Evolutionary conservation across 2,797 vertebrate species (phyloP).

Genomic region (Platalea minor): DNA sequence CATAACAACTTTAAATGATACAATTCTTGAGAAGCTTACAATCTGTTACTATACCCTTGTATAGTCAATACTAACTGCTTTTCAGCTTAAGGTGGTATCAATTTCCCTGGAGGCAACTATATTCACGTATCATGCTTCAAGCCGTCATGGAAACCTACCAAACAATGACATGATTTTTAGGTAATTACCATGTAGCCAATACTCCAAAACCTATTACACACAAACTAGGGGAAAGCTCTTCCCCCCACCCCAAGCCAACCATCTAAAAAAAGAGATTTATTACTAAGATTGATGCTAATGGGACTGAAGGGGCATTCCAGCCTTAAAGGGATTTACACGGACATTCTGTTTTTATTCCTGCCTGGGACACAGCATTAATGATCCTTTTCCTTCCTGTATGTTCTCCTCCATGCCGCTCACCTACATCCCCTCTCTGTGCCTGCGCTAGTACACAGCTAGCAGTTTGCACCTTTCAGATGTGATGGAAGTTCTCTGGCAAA

Average conservation of each 20-base stretch:
- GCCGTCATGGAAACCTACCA: neutral
- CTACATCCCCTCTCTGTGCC: neutral
- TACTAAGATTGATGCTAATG: neutral
- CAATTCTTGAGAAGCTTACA: neutral
- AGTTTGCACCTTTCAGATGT: neutral
- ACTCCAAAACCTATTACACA: neutral
- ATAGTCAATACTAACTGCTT: neutral
- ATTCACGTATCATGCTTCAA: neutral
- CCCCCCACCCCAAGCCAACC: neutral
- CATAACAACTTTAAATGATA: neutral
- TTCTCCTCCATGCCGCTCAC: neutral
- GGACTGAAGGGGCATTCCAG: constrained; percentile 29
- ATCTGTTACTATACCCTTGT: too few relatives aligned
- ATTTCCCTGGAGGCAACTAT: neutral
- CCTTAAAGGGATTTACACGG: neutral
- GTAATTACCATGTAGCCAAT: neutral
- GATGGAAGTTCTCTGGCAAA: constrained; percentile 48
- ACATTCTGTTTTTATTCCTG: constrained; percentile 19
- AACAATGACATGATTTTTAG: neutral
- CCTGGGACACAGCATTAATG: neutral
- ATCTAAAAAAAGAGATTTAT: neutral
- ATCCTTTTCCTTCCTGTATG: constrained; percentile 1
- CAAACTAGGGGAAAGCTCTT: neutral
- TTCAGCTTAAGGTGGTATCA: neutral
- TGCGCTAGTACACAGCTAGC: neutral